These are phyloP conservation scores for Phyto melanocephala DNA, from an alignment of 2,888 invertebrate species.

Conservation along the genomic window DNA sequence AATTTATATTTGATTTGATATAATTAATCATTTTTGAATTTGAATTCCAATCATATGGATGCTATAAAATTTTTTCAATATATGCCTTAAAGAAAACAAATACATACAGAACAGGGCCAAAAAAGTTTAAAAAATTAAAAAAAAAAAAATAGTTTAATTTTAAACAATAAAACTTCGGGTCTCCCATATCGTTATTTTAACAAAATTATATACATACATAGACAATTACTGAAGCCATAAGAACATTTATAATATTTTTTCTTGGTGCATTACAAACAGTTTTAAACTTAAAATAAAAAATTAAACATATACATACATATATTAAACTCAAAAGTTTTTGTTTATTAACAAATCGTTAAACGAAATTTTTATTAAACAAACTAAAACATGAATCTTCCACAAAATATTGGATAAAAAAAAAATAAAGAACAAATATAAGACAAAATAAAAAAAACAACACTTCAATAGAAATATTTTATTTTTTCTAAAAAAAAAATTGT, in stretches of 20 bases:
- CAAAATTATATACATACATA: neutral
- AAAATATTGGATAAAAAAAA: slow-evolving; percentile 43
- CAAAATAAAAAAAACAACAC: neutral
- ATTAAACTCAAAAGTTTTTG: neutral
- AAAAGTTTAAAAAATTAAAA: slow-evolving; percentile 10
- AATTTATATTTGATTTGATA: slow-evolving; percentile 14
- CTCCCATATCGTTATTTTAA: neutral
- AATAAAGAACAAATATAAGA: neutral
- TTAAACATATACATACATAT: slow-evolving; percentile 3
- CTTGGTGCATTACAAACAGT: slow-evolving; percentile 21
- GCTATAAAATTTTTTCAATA: slow-evolving; percentile 45
- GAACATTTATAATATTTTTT: slow-evolving; percentile 9
- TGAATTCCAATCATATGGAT: slow-evolving; percentile 38
- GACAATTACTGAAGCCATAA: neutral
- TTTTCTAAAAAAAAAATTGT: slow-evolving; percentile 46
- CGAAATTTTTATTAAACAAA: slow-evolving; percentile 37
- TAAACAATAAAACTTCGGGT: neutral
- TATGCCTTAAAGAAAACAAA: slow-evolving; percentile 57
- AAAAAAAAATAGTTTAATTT: neutral
- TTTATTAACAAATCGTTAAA: slow-evolving; percentile 44
- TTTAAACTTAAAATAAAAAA: slow-evolving; percentile 15
- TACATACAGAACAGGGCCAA: slow-evolving; percentile 30
- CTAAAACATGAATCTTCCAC: slow-evolving; percentile 51
- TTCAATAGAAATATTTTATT: slow-evolving; percentile 45
- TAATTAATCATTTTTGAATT: slow-evolving; percentile 22